A percentile compares a stretch with the other conserved stretches of the same genome.
Conservation (phyloP, 2,888 invertebrate species). For the Aquatica leii region DNA sequence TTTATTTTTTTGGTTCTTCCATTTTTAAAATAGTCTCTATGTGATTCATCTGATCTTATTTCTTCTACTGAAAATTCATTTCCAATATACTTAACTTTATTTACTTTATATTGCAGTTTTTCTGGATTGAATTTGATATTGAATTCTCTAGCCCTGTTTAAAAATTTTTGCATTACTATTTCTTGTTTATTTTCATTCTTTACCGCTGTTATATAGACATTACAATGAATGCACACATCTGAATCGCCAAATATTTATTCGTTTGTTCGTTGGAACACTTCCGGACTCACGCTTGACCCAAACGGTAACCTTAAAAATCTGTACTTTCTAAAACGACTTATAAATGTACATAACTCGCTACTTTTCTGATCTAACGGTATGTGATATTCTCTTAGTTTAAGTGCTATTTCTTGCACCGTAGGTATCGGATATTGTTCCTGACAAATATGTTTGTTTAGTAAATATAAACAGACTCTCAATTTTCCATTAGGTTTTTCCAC, state of each 20-base stretch:
- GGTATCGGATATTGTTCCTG: background rate
- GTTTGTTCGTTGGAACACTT: background rate
- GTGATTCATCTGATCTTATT: conserved; percentile 31
- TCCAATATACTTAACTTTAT: too few species aligned
- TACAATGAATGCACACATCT: background rate
- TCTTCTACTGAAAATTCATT: too few species aligned
- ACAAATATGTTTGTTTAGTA: background rate
- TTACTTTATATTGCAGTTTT: too few species aligned
- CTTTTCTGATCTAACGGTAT: background rate
- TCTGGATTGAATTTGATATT: too few species aligned
- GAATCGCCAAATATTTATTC: background rate
- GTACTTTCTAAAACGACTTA: too few species aligned
- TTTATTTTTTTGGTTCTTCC: too few species aligned
- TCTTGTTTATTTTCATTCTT: background rate
- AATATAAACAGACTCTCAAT: background rate
- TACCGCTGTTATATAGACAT: background rate
- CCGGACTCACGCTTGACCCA: background rate
- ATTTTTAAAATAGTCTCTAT: too few species aligned
- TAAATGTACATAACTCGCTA: background rate
- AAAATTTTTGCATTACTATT: background rate
- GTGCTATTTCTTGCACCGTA: background rate
- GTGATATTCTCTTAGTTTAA: background rate
- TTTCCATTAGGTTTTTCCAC: too few species aligned
- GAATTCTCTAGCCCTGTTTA: too few species aligned
- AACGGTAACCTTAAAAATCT: background rate